Conservation (phyloP, 2,797 vertebrate species). For the Micropoecilia bifurca region DNA sequence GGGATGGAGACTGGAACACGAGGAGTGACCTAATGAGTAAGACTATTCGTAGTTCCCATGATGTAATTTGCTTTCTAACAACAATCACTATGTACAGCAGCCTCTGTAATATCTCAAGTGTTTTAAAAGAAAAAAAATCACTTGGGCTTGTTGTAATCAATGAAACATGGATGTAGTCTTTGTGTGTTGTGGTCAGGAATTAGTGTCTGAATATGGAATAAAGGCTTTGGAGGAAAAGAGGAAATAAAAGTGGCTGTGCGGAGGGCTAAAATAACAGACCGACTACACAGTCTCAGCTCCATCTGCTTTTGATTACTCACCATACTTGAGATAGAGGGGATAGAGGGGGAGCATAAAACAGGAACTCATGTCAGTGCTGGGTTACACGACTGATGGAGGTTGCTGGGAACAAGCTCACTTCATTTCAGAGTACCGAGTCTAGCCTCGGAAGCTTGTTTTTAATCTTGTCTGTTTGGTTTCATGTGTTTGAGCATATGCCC, state of each 20-base stretch:
- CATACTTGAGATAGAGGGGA: conserved; percentile 80
- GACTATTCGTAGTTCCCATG: conserved; percentile 56
- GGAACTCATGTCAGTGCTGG: conserved; percentile 65
- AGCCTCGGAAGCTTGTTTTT: conserved; percentile 49
- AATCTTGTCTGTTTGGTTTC: conserved; percentile 35
- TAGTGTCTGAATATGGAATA: conserved; percentile 83
- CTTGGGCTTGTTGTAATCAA: conserved; percentile 46
- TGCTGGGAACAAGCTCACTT: conserved; percentile 57
- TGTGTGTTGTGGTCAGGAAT: conserved; percentile 66
- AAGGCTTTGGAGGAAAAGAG: conserved; percentile 81
- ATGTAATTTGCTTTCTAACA: conserved; percentile 45
- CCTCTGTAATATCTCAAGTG: conserved; percentile 19
- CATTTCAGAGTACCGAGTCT: conserved; percentile 28
- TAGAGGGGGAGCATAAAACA: conserved; percentile 44
- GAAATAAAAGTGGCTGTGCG: conserved; percentile 77
- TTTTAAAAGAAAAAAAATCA: conserved; percentile 39
- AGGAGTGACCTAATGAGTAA: conserved; percentile 59
- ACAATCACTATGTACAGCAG: background rate
- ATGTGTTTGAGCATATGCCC: conserved; percentile 12
- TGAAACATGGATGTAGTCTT: conserved; percentile 38
- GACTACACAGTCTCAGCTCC: conserved; percentile 85
- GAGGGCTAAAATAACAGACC: conserved; percentile 98
- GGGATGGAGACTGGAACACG: conserved; percentile 33
- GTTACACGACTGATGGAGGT: conserved; percentile 54
- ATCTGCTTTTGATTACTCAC: conserved; percentile 97